A percentile compares a stretch with the other conserved stretches of the same genome.
phyloP scores from a whole-genome alignment of 1,140 invertebrate genomes.

The Drosophila albomicans region DNA sequence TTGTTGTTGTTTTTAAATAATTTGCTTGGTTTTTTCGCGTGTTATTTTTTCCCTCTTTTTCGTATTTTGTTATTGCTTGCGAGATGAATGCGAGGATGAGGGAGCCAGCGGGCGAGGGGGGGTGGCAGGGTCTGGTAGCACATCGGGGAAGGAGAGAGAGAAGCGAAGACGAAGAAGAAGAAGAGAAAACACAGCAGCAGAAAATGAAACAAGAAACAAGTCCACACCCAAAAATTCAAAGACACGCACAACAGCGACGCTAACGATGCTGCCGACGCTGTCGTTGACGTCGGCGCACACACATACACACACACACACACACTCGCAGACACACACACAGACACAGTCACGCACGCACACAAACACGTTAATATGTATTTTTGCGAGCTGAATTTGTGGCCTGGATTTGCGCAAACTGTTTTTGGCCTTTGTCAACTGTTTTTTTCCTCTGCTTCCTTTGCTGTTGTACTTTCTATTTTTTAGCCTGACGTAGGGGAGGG shows the following conservation, averaged over 20 bases:
- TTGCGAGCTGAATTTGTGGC: constrained; percentile 49
- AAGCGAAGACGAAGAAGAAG: neutral
- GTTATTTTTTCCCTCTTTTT: neutral
- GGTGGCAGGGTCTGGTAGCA: no score
- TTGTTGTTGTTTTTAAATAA: constrained; percentile 36
- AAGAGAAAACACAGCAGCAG: constrained; percentile 38
- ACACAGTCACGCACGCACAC: constrained; percentile 20
- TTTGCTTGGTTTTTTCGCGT: neutral
- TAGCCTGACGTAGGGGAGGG: neutral
- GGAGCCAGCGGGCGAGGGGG: neutral
- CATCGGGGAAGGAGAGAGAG: neutral
- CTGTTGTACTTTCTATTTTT: constrained; percentile 11
- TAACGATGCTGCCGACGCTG: constrained; percentile 24
- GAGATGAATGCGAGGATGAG: neutral
- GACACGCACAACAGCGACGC: constrained; percentile 68
- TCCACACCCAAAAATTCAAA: constrained; percentile 82
- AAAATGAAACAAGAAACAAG: constrained; percentile 77
- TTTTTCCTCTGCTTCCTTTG: constrained; percentile 8
- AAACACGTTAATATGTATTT: constrained; percentile 45
- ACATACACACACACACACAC: constrained; percentile 25
- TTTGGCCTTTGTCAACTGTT: constrained; percentile 36
- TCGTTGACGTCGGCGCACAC: constrained; percentile 27
- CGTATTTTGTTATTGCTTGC: constrained; percentile 23
- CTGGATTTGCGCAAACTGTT: constrained; percentile 51
- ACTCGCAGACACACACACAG: constrained; percentile 23